A percentile compares a stretch with the other conserved stretches of the same genome.
phyloP scores from a whole-genome alignment of 1,140 invertebrate species.

The Neodiprion virginianus region DNA sequence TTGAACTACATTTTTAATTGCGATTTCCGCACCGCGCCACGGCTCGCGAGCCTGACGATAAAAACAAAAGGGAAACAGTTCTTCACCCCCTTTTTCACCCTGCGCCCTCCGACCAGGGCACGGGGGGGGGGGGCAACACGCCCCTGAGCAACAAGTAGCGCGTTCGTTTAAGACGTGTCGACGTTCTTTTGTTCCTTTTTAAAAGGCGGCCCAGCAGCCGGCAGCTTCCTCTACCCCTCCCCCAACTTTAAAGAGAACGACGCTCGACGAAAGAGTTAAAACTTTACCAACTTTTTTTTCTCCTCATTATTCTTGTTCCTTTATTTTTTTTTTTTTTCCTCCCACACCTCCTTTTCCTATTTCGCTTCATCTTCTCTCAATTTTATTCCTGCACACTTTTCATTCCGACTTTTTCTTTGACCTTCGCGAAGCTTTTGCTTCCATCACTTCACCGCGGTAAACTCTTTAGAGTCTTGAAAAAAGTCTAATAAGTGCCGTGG shows the following conservation, averaged over 20 bases:
- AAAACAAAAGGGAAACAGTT: constrained; percentile 61
- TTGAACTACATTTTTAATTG: constrained; percentile 64
- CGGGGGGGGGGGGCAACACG: constrained; percentile 19
- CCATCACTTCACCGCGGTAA: neutral
- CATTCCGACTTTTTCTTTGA: neutral
- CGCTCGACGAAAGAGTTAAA: neutral
- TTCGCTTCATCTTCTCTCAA: too few species aligned
- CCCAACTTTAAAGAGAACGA: neutral
- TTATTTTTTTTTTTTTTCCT: neutral
- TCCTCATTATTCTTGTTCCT: neutral
- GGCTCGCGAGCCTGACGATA: constrained; percentile 40
- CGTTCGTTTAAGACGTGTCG: constrained; percentile 63
- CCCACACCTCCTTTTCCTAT: neutral
- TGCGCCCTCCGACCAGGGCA: constrained; percentile 19
- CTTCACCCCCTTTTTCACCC: constrained; percentile 25
- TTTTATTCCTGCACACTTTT: neutral
- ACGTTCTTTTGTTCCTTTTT: constrained; percentile 61
- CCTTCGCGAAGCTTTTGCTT: too few species aligned
- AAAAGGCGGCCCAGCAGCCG: constrained; percentile 37
- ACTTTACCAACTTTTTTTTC: constrained; percentile 5
- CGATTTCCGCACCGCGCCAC: constrained; percentile 37
- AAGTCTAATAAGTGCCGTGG: neutral
- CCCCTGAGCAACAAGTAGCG: constrained; percentile 62
- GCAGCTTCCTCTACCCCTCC: neutral
- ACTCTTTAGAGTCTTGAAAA: neutral